A percentile compares a stretch with the other conserved stretches of the same genome.
Conservation (phyloP, 1,140 invertebrate genomes). For the Chymomyza costata region DNA sequence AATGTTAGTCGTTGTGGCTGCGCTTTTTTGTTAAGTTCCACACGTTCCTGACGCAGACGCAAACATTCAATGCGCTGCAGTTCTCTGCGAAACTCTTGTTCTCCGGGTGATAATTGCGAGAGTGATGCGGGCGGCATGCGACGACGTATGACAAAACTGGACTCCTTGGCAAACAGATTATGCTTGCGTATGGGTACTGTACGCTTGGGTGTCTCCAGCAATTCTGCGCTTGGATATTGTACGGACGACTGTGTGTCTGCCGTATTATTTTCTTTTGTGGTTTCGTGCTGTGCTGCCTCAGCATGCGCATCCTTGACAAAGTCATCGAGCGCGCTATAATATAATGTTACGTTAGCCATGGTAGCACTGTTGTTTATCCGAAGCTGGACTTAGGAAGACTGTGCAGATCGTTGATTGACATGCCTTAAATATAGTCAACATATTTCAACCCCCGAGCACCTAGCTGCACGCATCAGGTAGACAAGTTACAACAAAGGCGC, state of each 20-base stretch:
- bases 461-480: slow-evolving; percentile 45
- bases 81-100: slow-evolving; percentile 19
- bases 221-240: slow-evolving; percentile 1
- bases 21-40: slow-evolving; percentile 8
- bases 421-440: too few relatives aligned
- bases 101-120: slow-evolving; percentile 13
- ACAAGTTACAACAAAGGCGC: slow-evolving; percentile 21
- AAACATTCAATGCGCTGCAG: slow-evolving; percentile 19
- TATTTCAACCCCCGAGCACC: slow-evolving; percentile 44
- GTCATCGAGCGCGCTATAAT: slow-evolving; percentile 46
- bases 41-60: slow-evolving; percentile 18
- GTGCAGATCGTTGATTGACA: slow-evolving; percentile 47
- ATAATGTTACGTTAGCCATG: slow-evolving; percentile 37
- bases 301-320: slow-evolving; percentile 41
- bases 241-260: background rate
- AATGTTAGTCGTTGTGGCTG: slow-evolving; percentile 26
- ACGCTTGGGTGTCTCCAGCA: slow-evolving; percentile 35
- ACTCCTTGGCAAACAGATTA: slow-evolving; percentile 40
- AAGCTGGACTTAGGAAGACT: slow-evolving; percentile 28
- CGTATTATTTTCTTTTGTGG: background rate
- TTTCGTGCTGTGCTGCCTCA: slow-evolving; percentile 4
- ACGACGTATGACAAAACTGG: slow-evolving; percentile 34
- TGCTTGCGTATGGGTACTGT: slow-evolving; percentile 39
- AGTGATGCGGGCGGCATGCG: slow-evolving; percentile 14
- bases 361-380: slow-evolving; percentile 50